Base-by-base conservation (phyloP, 2,797 vertebrate genomes). In the Novumbra hubbsi region DNA sequence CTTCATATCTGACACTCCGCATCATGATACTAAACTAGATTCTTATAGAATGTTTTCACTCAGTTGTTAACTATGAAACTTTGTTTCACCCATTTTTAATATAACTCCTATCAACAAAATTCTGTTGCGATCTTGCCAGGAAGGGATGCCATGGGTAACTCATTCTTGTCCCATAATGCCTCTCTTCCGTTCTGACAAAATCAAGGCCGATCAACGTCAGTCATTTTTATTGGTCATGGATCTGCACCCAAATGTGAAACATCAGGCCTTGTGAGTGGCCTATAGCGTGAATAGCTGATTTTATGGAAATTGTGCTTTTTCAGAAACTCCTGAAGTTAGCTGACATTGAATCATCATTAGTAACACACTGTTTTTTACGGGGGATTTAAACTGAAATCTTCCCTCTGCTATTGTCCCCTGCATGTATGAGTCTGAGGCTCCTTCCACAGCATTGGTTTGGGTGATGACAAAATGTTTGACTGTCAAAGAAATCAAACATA, bases 161-260 rank as follows among this genome's bases (percentile, higher is more conserved):
- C 71, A 41, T 16, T 66, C 84, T 82, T 87, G 52, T 21, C 86
- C 84, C 86, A 83, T 81, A 90, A 89, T 73, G 79, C 84, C 83
- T 83, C 85, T 9, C 68, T 70, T 49, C 45, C 74, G 86, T 91
- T 86, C 89, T 87, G 74, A 85, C 84, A 82, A 55, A 89, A 89
- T 91, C 90, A 85, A 86, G 81, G 77, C 85, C 80, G 83, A 91
- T 92, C 89, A 91, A 73, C 88, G 76, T 92, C 91, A 90, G 81
- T 88, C 81, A 80, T 83, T 83, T 79, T 84, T 84, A 81, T 87
- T 88, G 86, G 80, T 87, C 85, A 82, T 79, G 79, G 80, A 83
- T 89, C 80, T 80, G 81, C 81, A 73, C 83, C 75, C 68, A 79
- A 80, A 88, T 81, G 81, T 87, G 86, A 90, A 83, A 87, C 86